Evolutionary conservation across 2,888 invertebrate species (phyloP).

Genomic region (Sthenelais limicola): DNA sequence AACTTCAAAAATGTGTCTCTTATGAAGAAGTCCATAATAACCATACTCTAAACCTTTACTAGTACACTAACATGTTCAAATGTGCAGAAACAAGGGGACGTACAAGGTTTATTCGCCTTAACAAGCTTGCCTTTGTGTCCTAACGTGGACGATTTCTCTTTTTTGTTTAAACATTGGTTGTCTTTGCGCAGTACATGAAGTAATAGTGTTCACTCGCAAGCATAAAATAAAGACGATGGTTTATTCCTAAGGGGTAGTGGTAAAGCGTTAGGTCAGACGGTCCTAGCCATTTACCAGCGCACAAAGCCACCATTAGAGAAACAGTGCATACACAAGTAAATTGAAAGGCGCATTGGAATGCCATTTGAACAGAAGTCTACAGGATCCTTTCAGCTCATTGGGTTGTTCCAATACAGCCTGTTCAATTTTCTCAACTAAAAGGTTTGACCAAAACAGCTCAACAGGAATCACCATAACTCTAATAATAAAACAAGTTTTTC

Average conservation of each 20-base stretch:
- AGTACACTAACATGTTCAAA: conserved; percentile 37
- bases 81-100: conserved; percentile 21
- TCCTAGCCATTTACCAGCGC: not conserved
- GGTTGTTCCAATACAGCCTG: conserved; percentile 33
- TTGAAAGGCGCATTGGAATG: conserved; percentile 42
- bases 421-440: conserved; percentile 31
- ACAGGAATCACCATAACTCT: conserved; percentile 44
- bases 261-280: not conserved
- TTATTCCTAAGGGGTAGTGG: not conserved
- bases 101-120: no score
- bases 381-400: conserved; percentile 23
- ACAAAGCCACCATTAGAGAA: conserved; percentile 13
- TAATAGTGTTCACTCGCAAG: not conserved
- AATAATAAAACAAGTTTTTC: conserved; percentile 43
- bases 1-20: conserved; percentile 36
- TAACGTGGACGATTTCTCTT: not conserved
- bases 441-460: conserved; percentile 34
- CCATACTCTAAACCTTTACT: conserved; percentile 36
- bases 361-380: conserved; percentile 26
- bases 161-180: not conserved
- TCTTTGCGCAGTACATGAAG: not conserved
- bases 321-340: conserved; percentile 32
- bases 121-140: no score
- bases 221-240: not conserved
- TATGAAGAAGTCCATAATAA: conserved; percentile 28